Evolutionary conservation across 1,140 invertebrate genomes (phyloP), one percentile per base, ranked within the genome.

Genomic region (Drosophila mojavensis): DNA sequence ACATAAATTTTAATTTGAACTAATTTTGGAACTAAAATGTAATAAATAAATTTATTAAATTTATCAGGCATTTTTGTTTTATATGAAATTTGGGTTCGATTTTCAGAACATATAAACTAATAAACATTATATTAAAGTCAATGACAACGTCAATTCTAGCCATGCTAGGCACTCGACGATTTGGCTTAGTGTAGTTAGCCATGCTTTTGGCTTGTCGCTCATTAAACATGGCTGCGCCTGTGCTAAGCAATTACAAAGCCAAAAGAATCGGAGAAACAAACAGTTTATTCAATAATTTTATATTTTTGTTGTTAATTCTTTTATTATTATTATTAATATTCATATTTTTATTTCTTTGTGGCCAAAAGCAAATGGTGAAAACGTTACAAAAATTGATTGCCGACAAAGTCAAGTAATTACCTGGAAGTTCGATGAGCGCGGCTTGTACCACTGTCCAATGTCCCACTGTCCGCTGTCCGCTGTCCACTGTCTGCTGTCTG

Each of bases 211-310:
- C 33, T 45, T 62, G 43, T 43, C 33, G 70, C 64, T 75, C 75
- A 78, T 78, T 78, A 78, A 75, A 75, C 65, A 70, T 78, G 75
- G 71, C 75, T 69, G 55, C 64, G 75, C 69, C 65, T 65, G 50
- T 71, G 60, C 72, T 66, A 47, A 69, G 75, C 60, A 78, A 78
- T 78, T 75, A 78, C 55, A 70, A 56, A 68, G 69, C 36, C 41
- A 47, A 33, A 59, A 67, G 64, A 68, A 48, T 60, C 47, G 20
- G 36, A 54, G 55, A 51, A 51, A 30, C 47, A 61, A 60, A 45
- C 45, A 67, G 33, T 33, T 33, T n/a, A 39, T 39, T 58, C 45
- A 11, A n/a, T 28, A 28, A 28, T 17, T 45, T 45, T 45, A 2
- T 60, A 7, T 47, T 30, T 30, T 43, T 26, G 6, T 26, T 45